Percentiles rank a stretch among this genome's conserved stretches.
phyloP scores from a whole-genome alignment of 30 jellyfish, hydroid and myxozoan species.

The Catostylus mosaicus region DNA sequence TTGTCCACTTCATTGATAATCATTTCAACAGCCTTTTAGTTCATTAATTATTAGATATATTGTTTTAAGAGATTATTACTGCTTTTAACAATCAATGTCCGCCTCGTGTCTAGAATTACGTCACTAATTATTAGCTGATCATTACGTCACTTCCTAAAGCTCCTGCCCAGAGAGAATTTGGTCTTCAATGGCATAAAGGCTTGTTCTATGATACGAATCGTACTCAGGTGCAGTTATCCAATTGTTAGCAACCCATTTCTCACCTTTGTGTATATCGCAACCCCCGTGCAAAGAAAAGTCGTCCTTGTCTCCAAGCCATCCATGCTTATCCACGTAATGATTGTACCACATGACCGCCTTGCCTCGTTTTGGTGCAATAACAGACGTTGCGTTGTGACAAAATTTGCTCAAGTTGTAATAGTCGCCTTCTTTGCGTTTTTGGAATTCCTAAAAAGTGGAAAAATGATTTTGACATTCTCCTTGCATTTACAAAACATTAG shows the following conservation, averaged over 20 bases:
- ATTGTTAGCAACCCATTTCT: conserved; percentile 95
- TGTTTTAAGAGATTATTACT: too few relatives aligned
- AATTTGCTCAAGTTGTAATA: conserved; percentile 88
- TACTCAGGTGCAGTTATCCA: conserved; percentile 97
- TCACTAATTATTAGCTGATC: too few relatives aligned
- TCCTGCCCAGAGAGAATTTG: conserved; percentile 58
- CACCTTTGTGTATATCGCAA: conserved; percentile 91
- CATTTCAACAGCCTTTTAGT: too few relatives aligned
- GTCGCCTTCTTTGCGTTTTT: conserved; percentile 80
- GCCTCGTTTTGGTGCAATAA: conserved; percentile 95
- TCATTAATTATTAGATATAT: too few relatives aligned
- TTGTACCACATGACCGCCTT: conserved; percentile 98
- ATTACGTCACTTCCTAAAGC: too few relatives aligned
- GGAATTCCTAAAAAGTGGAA: conserved; percentile 70
- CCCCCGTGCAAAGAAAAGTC: conserved; percentile 94
- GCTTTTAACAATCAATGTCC: too few relatives aligned
- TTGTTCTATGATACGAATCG: conserved; percentile 88
- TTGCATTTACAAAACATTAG: too few relatives aligned
- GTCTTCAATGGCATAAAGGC: conserved; percentile 83
- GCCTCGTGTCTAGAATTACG: too few relatives aligned
- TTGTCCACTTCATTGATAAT: too few relatives aligned
- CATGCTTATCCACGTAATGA: conserved; percentile 86
- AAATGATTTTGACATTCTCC: background rate
- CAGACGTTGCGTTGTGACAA: conserved; percentile 90
- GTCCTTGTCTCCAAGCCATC: conserved; percentile 95